Evolutionary conservation across 2,888 invertebrate species (phyloP).

Genomic region (Acleris holmiana): DNA sequence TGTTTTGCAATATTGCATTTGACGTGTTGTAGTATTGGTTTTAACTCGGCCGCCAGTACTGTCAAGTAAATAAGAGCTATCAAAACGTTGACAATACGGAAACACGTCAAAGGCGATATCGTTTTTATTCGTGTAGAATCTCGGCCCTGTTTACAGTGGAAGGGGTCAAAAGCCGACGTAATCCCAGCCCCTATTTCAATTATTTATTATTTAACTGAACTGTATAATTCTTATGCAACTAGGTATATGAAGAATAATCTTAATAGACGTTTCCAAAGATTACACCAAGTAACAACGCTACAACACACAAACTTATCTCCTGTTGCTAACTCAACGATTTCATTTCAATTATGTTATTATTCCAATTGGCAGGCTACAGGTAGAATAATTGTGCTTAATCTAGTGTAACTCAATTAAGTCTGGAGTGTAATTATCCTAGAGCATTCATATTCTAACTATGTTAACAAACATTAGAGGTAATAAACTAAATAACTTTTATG

Average conservation of each 20-base stretch:
- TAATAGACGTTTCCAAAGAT: slow-evolving; percentile 2
- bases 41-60: no score
- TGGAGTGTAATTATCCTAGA: background rate
- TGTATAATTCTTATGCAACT: background rate
- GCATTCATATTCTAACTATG: background rate
- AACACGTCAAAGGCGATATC: no score
- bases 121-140: no score
- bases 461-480: background rate
- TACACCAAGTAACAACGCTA: background rate
- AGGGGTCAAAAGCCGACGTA: no score
- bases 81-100: no score
- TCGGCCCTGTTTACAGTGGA: no score
- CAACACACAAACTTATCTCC: background rate
- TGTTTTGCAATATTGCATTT: no score
- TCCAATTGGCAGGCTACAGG: no score
- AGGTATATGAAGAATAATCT: background rate
- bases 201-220: background rate
- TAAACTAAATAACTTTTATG: no score
- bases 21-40: no score
- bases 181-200: background rate
- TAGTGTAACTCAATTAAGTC: slow-evolving; percentile 3
- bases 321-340: background rate
- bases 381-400: slow-evolving; percentile 2
- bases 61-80: no score
- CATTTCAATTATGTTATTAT: background rate